Percentiles rank a stretch among this genome's conserved stretches.
These are phyloP conservation scores for Lucinisca nassula DNA, from an alignment of 2,888 invertebrate genomes.

Conservation along the genomic window DNA sequence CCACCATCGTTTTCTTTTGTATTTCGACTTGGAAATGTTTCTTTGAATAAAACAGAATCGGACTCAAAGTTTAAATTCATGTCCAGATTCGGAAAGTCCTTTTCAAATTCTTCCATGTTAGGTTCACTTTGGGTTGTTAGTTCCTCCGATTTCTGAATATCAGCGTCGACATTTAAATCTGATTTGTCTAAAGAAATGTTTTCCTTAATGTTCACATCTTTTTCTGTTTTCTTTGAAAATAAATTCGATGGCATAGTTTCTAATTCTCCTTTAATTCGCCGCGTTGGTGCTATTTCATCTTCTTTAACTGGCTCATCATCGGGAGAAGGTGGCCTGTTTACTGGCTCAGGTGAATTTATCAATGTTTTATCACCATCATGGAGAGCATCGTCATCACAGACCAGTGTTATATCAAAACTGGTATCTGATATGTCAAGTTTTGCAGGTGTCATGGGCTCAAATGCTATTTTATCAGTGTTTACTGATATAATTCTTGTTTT, in stretches of 20 bases:
- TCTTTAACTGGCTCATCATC: constrained; percentile 68
- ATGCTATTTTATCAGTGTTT: constrained; percentile 61
- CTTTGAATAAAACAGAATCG: constrained; percentile 70
- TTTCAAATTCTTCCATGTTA: constrained; percentile 58
- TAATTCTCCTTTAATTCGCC: constrained; percentile 53
- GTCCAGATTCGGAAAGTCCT: constrained; percentile 62
- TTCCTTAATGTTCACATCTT: background rate
- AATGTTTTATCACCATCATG: constrained; percentile 68
- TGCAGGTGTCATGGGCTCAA: constrained; percentile 44
- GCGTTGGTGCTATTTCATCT: constrained; percentile 73
- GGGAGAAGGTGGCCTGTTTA: constrained; percentile 55
- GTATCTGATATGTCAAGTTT: constrained; percentile 38
- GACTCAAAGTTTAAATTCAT: constrained; percentile 70
- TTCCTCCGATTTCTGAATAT: background rate
- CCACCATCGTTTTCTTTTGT: constrained; percentile 73
- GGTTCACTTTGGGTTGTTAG: constrained; percentile 25
- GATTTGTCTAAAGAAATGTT: background rate
- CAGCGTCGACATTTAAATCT: background rate
- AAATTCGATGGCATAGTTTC: background rate
- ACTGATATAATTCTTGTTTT: constrained; percentile 39
- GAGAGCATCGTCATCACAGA: constrained; percentile 55
- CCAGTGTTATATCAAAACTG: constrained; percentile 46
- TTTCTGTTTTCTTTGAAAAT: background rate
- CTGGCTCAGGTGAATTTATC: background rate
- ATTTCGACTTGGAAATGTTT: constrained; percentile 72